Evolutionary conservation across 1,140 invertebrate species (phyloP).

Genomic region (Adoxophyes honmai): DNA sequence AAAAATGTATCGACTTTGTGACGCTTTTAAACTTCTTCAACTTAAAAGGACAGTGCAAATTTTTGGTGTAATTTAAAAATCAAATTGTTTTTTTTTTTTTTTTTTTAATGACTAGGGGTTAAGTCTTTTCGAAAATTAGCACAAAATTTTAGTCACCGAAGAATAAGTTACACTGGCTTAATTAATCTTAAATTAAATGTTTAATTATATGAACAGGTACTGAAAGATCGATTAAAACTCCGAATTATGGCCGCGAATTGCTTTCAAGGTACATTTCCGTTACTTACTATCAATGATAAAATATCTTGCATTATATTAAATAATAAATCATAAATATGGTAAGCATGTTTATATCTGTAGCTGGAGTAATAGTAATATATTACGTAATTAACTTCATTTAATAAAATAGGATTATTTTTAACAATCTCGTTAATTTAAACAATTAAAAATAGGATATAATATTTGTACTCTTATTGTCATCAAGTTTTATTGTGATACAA

Average conservation of each 20-base stretch:
- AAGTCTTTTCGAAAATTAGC: conserved; percentile 27
- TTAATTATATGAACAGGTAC: not conserved
- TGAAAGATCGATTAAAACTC: not conserved
- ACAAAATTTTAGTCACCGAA: conserved; percentile 12
- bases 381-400: too few relatives aligned
- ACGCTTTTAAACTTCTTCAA: not conserved
- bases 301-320: too few relatives aligned
- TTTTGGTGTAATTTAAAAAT: not conserved
- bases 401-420: conserved; percentile 18
- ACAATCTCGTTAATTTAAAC: conserved; percentile 16
- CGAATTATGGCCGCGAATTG: conserved; percentile 16
- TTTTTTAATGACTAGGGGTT: conserved; percentile 37
- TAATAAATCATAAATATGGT: too few relatives aligned
- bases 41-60: not conserved
- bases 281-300: too few relatives aligned
- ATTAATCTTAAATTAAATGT: conserved; percentile 13
- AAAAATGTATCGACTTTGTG: conserved; percentile 4
- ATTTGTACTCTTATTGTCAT: too few relatives aligned
- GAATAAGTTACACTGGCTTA: not conserved
- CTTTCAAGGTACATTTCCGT: conserved; percentile 14
- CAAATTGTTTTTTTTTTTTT: conserved; percentile 18
- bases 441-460: conserved; percentile 1
- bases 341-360: too few relatives aligned
- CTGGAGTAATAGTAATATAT: too few relatives aligned
- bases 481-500: too few relatives aligned